A percentile compares a stretch with the other conserved stretches of the same genome.
phyloP scores from a whole-genome alignment of 1,140 invertebrate genomes.

The Eriosoma lanigerum region DNA sequence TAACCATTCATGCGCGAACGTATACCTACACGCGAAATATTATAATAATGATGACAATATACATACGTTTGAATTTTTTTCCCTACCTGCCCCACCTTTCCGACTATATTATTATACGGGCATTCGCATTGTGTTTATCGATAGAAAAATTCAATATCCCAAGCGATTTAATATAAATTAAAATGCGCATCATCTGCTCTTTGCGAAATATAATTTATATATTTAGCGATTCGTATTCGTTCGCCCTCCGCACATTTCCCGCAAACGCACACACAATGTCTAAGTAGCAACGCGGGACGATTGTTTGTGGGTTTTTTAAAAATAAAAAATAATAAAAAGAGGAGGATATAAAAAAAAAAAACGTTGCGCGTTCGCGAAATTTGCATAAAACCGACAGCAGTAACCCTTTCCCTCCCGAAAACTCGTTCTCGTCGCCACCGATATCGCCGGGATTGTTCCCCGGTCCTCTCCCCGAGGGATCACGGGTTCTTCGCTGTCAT shows the following conservation, averaged over 20 bases:
- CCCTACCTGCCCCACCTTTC: too few relatives aligned
- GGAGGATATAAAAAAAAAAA: background rate
- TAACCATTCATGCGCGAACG: background rate
- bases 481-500: constrained; percentile 2
- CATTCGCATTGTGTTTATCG: background rate
- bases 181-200: constrained; percentile 29
- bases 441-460: background rate
- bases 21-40: too few relatives aligned
- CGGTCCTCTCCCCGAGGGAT: background rate
- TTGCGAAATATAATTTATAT: background rate
- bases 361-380: background rate
- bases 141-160: constrained; percentile 5
- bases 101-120: background rate
- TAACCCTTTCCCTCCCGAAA: constrained; percentile 22
- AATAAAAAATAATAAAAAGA: too few relatives aligned
- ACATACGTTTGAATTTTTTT: background rate
- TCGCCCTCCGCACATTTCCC: background rate
- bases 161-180: background rate
- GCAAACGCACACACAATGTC: background rate
- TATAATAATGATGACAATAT: too few relatives aligned
- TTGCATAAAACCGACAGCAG: constrained; percentile 18
- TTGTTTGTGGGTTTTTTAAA: too few relatives aligned
- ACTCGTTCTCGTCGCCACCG: constrained; percentile 19
- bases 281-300: too few relatives aligned
- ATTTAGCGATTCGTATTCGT: background rate